Evolutionary conservation across 1,140 invertebrate species (phyloP).

Genomic region (Samia ricini): DNA sequence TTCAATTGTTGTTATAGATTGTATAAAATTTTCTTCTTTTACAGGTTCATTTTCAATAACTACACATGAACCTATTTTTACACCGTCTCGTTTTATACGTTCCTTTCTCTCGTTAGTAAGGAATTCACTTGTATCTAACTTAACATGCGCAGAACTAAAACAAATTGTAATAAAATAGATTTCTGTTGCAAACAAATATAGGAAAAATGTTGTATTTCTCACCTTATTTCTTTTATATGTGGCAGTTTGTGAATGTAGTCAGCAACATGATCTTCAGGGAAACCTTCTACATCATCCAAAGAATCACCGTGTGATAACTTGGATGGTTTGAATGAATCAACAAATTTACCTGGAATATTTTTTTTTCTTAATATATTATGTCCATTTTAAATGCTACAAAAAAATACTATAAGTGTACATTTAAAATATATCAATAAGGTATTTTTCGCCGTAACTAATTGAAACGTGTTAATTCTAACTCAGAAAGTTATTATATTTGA

Average conservation of each 20-base stretch:
- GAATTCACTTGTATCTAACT: constrained; percentile 48
- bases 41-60: constrained; percentile 22
- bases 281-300: constrained; percentile 74
- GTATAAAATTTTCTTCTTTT: constrained; percentile 28
- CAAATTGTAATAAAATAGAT: background rate
- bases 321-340: constrained; percentile 43
- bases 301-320: constrained; percentile 71
- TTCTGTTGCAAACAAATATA: background rate
- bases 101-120: constrained; percentile 56
- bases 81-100: constrained; percentile 54
- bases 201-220: constrained; percentile 18
- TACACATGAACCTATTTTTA: constrained; percentile 4
- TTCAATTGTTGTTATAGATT: constrained; percentile 13
- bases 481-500: too few species aligned
- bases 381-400: too few species aligned
- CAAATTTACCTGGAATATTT: constrained; percentile 37
- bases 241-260: constrained; percentile 70
- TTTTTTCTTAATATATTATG: background rate
- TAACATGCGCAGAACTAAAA: constrained; percentile 42
- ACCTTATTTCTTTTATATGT: constrained; percentile 72
- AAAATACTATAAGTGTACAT: too few species aligned
- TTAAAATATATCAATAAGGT: too few species aligned
- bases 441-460: too few species aligned
- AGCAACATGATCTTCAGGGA: constrained; percentile 70
- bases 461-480: too few species aligned